Evolutionary conservation across 2,888 invertebrate species (phyloP).

Genomic region (Drosophila neutralis): DNA sequence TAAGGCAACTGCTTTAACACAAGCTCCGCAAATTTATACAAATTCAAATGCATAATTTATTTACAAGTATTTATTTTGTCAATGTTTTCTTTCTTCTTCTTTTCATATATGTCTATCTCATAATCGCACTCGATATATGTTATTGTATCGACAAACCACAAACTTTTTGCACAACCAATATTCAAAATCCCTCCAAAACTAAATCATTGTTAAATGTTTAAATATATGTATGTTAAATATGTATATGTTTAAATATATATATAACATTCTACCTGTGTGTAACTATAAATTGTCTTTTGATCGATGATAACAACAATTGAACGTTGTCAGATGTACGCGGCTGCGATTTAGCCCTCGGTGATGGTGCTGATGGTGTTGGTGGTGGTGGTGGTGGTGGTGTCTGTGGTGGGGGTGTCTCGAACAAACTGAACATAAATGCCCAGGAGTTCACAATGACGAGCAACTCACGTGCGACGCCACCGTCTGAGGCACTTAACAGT

Average conservation of each 20-base stretch:
- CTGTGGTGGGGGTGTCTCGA: slow-evolving; percentile 86
- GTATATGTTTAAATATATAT: slow-evolving; percentile 39
- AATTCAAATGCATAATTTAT: slow-evolving; percentile 11
- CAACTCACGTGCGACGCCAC: slow-evolving; percentile 58
- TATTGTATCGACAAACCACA: slow-evolving; percentile 11
- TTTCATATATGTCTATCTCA: slow-evolving; percentile 61
- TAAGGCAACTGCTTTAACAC: slow-evolving; percentile 30
- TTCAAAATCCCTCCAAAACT: slow-evolving; percentile 15
- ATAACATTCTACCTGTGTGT: slow-evolving; percentile 30
- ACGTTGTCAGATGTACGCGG: slow-evolving; percentile 74
- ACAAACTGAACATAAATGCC: slow-evolving; percentile 93
- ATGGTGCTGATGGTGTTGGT: slow-evolving; percentile 24
- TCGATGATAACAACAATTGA: slow-evolving; percentile 20
- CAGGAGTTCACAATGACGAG: slow-evolving; percentile 93
- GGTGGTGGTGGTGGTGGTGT: slow-evolving; percentile 71
- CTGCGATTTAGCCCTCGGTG: slow-evolving; percentile 51
- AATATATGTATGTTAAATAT: slow-evolving; percentile 32
- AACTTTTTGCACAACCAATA: slow-evolving; percentile 4
- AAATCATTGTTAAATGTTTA: slow-evolving; percentile 24
- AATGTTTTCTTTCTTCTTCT: slow-evolving; percentile 62
- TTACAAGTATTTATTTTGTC: slow-evolving; percentile 47
- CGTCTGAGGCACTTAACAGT: slow-evolving; percentile 73
- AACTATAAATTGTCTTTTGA: slow-evolving; percentile 23
- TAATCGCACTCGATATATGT: slow-evolving; percentile 7
- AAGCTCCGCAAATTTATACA: slow-evolving; percentile 16